A percentile compares a stretch with the other conserved stretches of the same genome.
Conservation (phyloP, 1,140 invertebrate species). For the Bombus polaris region DNA sequence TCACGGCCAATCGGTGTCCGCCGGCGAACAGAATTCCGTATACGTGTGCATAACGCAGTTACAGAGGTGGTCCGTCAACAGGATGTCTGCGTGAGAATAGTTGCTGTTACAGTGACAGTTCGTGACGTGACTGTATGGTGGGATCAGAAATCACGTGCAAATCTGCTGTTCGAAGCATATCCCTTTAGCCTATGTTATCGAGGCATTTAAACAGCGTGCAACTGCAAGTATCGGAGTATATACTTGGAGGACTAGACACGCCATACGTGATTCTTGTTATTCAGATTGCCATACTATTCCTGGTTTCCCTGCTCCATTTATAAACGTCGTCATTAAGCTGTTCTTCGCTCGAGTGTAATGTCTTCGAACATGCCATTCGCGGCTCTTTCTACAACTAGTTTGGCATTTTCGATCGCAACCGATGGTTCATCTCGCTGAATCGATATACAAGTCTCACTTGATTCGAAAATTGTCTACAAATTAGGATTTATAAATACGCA, state of each 20-base stretch:
- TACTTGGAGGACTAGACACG: background rate
- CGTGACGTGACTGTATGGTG: constrained; percentile 40
- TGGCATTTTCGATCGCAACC: background rate
- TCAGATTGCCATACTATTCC: background rate
- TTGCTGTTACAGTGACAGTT: constrained; percentile 50
- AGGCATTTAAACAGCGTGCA: constrained; percentile 29
- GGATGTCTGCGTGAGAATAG: constrained; percentile 39
- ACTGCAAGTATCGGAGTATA: constrained; percentile 13
- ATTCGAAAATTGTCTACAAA: no score
- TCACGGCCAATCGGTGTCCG: constrained; percentile 40
- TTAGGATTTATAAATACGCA: no score
- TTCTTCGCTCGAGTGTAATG: background rate
- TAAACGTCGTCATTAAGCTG: background rate
- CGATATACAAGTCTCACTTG: rapidly evolving
- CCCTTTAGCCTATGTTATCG: constrained; percentile 10
- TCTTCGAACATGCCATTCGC: background rate
- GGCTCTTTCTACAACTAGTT: background rate
- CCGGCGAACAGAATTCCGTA: constrained; percentile 11
- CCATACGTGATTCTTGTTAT: constrained; percentile 25
- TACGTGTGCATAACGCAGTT: background rate
- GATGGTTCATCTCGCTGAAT: background rate
- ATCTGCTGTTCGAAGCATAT: constrained; percentile 22
- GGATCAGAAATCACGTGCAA: constrained; percentile 47
- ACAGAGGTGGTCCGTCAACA: constrained; percentile 31
- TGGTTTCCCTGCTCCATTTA: background rate